Conservation (phyloP, 2,113 vertebrate species). For the Alligator mississippiensis region DNA sequence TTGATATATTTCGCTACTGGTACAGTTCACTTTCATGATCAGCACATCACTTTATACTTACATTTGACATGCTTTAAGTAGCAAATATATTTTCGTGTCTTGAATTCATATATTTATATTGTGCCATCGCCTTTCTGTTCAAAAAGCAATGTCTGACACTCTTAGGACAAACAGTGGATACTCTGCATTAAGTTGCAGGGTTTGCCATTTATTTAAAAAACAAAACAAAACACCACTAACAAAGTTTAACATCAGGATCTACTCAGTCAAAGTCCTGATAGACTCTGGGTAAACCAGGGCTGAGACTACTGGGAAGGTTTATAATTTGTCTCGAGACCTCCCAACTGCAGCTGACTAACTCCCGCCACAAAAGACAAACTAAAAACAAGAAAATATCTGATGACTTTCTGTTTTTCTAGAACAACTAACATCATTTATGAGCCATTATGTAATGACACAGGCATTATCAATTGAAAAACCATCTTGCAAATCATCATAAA, state of each 20-base stretch:
- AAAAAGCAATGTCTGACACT: background rate
- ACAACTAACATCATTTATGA: constrained; percentile 21
- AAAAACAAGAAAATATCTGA: background rate
- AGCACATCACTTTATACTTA: background rate
- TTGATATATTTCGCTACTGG: background rate
- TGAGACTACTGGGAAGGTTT: background rate
- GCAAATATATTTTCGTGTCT: accelerated
- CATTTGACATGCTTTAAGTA: background rate
- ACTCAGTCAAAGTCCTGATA: background rate
- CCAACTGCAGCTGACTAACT: constrained; percentile 17
- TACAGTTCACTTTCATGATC: background rate
- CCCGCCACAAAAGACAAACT: constrained; percentile 34
- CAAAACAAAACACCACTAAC: background rate
- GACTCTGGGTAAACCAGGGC: background rate
- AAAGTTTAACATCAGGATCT: background rate
- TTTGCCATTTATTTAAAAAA: background rate
- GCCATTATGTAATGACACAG: constrained; percentile 29
- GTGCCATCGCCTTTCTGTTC: background rate
- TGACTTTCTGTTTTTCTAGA: constrained; percentile 43
- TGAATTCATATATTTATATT: background rate
- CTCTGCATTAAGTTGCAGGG: background rate
- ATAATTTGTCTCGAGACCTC: constrained; percentile 30
- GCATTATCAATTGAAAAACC: constrained; percentile 32
- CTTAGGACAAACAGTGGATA: background rate
- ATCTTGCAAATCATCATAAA: constrained; percentile 33